phyloP scores from a whole-genome alignment of 2,888 invertebrate species.

The Caenorhabditis sp. region DNA sequence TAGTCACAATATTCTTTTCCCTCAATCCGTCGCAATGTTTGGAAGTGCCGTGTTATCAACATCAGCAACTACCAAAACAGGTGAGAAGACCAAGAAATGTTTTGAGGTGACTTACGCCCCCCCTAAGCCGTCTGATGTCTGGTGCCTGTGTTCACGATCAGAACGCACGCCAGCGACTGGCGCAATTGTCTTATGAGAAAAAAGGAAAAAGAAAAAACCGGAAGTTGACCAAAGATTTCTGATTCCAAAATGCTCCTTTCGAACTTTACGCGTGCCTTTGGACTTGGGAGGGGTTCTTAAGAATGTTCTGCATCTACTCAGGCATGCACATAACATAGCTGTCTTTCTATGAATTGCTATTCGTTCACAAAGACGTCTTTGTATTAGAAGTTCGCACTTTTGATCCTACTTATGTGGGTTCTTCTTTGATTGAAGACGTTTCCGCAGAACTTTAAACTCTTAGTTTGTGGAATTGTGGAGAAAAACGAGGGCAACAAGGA shows the following conservation, averaged over 20 bases:
- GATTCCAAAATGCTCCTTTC: background rate
- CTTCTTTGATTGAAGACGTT: no score
- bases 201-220: constrained; percentile 5
- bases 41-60: constrained; percentile 48
- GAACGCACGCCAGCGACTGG: no score
- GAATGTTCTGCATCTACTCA: constrained; percentile 42
- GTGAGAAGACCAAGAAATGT: constrained; percentile 19
- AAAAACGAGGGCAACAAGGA: no score
- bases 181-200: no score
- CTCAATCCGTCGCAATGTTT: constrained; percentile 58
- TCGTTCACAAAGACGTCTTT: constrained; percentile 25
- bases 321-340: constrained; percentile 42
- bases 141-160: constrained; percentile 19
- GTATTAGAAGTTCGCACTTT: constrained; percentile 22
- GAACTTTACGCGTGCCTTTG: constrained; percentile 2
- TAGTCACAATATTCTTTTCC: constrained; percentile 66
- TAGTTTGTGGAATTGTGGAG: no score
- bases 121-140: constrained; percentile 21
- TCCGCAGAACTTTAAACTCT: no score
- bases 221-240: constrained; percentile 1
- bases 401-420: constrained; percentile 12
- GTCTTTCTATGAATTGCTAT: constrained; percentile 14
- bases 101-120: constrained; percentile 3
- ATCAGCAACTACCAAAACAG: constrained; percentile 46
- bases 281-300: constrained; percentile 7